A percentile compares a stretch with the other conserved stretches of the same genome.
Evolutionary conservation across 1,140 invertebrate genomes (phyloP).

Genomic region (Battus philenor): DNA sequence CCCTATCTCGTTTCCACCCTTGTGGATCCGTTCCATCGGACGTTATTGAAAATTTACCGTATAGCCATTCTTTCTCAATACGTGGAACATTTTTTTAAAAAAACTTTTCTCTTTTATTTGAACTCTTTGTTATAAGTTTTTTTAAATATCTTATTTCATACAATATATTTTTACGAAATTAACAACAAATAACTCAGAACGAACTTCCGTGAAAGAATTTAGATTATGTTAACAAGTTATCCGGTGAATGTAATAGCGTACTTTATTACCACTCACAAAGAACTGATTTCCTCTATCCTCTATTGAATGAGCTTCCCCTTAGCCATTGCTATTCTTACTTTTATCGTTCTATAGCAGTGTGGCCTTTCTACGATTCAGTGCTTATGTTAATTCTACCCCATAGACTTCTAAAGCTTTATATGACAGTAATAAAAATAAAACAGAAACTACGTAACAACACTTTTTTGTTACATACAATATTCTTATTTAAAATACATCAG

Average conservation of each 20-base stretch:
- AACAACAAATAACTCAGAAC: too few species aligned
- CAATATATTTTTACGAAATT: not conserved
- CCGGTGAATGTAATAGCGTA: not conserved
- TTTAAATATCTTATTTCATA: not conserved
- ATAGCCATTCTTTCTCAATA: slow-evolving; percentile 2
- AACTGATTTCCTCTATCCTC: too few species aligned
- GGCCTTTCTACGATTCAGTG: too few species aligned
- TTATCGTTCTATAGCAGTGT: too few species aligned
- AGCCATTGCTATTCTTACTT: too few species aligned
- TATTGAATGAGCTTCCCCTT: too few species aligned
- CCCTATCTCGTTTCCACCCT: slow-evolving; percentile 39
- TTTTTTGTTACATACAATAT: too few species aligned
- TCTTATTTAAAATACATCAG: too few species aligned
- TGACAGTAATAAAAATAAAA: too few species aligned
- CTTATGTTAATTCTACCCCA: too few species aligned
- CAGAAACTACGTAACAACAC: too few species aligned
- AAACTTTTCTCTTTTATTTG: not conserved
- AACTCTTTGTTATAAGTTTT: not conserved
- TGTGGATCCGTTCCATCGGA: slow-evolving; percentile 20
- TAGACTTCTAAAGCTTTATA: too few species aligned
- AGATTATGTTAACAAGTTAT: not conserved
- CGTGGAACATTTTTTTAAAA: slow-evolving; percentile 1
- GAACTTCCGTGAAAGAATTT: not conserved
- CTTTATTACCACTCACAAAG: not conserved
- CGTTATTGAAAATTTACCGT: slow-evolving; percentile 15